These are phyloP conservation scores for Melanotaenia parkinsoni DNA, from an alignment of 2,797 vertebrate species.

Conservation along the genomic window DNA sequence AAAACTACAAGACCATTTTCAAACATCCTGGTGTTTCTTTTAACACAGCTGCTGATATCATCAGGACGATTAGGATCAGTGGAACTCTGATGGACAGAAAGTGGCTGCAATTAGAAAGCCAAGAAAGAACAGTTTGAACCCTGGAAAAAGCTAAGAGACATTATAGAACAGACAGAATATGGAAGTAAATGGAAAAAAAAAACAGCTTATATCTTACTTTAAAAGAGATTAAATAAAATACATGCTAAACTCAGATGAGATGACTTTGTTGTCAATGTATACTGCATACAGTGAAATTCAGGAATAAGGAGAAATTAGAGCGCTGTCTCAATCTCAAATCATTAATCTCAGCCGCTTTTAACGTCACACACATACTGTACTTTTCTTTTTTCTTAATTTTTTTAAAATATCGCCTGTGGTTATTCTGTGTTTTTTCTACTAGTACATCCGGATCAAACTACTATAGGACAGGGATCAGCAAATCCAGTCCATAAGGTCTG, in stretches of 20 bases:
- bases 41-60: neutral
- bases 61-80: neutral
- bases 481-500: neutral
- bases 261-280: neutral
- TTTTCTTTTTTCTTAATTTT: too few species aligned
- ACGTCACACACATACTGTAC: too few species aligned
- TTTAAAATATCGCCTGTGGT: neutral
- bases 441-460: too few species aligned
- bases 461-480: neutral
- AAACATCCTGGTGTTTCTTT: too few species aligned
- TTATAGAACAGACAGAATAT: neutral
- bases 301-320: too few species aligned
- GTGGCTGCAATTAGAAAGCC: neutral
- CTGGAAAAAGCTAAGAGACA: neutral
- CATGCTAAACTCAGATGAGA: neutral
- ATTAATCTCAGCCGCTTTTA: too few species aligned
- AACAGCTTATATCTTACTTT: neutral
- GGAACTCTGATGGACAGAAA: neutral
- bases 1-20: too few species aligned
- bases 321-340: too few species aligned
- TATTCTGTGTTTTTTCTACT: neutral
- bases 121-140: neutral
- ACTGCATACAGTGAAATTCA: too few species aligned
- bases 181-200: neutral
- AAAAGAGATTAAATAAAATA: neutral